These are phyloP conservation scores for Beroe ovata DNA, from an alignment of 37 sponge, comb jelly and placozoan species.

Conservation along the genomic window DNA sequence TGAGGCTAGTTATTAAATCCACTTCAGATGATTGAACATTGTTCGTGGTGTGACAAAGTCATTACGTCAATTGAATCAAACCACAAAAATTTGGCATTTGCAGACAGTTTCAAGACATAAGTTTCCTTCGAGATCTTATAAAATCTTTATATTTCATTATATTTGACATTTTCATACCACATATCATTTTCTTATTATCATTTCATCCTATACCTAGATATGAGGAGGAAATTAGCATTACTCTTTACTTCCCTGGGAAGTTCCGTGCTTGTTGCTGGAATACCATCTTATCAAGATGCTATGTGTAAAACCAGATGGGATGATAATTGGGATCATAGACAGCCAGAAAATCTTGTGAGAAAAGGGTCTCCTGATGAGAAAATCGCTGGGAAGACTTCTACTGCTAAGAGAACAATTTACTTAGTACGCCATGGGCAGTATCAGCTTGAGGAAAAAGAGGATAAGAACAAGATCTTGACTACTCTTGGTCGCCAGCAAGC, in stretches of 20 bases:
- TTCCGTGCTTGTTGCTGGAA: not conserved
- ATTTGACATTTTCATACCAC: too few species aligned
- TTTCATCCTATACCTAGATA: too few species aligned
- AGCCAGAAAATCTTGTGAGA: constrained; percentile 2
- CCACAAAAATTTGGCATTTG: too few species aligned
- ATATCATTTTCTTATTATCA: too few species aligned
- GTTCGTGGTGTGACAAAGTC: too few species aligned
- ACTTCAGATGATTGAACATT: too few species aligned
- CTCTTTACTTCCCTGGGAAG: not conserved
- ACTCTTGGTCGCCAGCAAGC: constrained; percentile 25
- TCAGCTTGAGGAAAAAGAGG: not conserved
- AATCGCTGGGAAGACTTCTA: not conserved
- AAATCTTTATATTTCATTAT: too few species aligned
- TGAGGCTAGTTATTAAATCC: too few species aligned
- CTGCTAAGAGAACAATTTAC: not conserved
- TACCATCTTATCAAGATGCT: not conserved
- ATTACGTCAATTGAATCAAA: too few species aligned
- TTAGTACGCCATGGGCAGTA: constrained; percentile 21
- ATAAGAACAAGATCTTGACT: not conserved
- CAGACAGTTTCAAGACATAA: too few species aligned
- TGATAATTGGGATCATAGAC: constrained; percentile 19
- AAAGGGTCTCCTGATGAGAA: not conserved
- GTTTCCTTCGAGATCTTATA: too few species aligned
- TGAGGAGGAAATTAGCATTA: not conserved
- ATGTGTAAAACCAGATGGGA: constrained; percentile 18